Evolutionary conservation across 2,797 vertebrate genomes (phyloP).

Genomic region (Leucoraja ocellata): DNA sequence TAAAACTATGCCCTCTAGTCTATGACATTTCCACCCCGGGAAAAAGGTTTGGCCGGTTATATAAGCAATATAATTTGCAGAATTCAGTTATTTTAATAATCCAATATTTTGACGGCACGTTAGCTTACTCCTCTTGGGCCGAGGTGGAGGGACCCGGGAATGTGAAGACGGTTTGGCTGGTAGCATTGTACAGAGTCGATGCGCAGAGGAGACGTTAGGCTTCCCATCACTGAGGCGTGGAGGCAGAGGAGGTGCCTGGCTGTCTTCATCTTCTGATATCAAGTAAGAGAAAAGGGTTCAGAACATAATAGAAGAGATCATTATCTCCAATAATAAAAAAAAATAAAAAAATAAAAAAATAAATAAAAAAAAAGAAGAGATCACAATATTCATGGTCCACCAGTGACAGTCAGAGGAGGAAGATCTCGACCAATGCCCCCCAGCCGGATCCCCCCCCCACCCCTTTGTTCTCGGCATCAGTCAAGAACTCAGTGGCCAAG

Average conservation of each 20-base stretch:
- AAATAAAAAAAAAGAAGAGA: too few relatives aligned
- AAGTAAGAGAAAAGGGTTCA: not conserved
- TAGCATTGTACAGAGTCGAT: not conserved
- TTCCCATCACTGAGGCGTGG: not conserved
- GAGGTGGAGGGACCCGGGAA: not conserved
- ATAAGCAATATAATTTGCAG: not conserved
- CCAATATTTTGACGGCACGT: not conserved
- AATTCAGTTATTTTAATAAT: not conserved
- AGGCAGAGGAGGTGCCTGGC: conserved; percentile 26
- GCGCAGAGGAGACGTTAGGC: not conserved
- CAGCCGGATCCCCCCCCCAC: too few relatives aligned
- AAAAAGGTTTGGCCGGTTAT: too few relatives aligned
- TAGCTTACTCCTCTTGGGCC: not conserved
- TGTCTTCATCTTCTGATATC: conserved; percentile 25
- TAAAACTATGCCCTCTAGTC: too few relatives aligned
- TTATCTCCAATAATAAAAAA: too few relatives aligned
- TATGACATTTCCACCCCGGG: too few relatives aligned
- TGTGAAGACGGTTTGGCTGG: not conserved
- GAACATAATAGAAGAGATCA: not conserved
- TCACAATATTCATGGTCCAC: not conserved
- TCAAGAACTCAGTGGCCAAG: too few relatives aligned
- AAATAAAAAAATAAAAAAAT: too few relatives aligned
- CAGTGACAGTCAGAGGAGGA: too few relatives aligned
- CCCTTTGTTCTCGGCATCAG: too few relatives aligned
- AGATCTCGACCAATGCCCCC: too few relatives aligned